Conservation (phyloP, 2,888 invertebrate species). For the Acanthosepion pharaonis region DNA sequence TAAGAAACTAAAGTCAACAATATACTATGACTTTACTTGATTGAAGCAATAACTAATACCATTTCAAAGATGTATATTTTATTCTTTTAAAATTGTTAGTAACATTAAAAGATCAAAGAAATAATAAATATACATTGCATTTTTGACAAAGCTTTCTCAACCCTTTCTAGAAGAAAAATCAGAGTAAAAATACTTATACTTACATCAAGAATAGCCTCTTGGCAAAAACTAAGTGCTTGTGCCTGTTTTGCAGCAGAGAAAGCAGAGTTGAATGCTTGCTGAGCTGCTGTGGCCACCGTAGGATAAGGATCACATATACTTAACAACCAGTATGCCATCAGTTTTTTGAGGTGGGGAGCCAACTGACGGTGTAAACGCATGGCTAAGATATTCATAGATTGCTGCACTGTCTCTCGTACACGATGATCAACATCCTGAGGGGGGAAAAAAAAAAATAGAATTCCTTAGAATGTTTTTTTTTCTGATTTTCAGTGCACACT, state of each 20-base stretch:
- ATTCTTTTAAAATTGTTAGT: too few relatives aligned
- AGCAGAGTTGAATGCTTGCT: slow-evolving; percentile 81
- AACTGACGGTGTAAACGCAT: slow-evolving; percentile 83
- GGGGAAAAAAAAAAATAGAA: not conserved
- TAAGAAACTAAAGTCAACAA: too few relatives aligned
- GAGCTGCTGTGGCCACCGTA: slow-evolving; percentile 85
- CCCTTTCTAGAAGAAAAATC: too few relatives aligned
- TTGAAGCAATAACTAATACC: not conserved
- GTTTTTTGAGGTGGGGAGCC: slow-evolving; percentile 85
- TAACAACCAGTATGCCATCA: slow-evolving; percentile 88
- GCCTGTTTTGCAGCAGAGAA: slow-evolving; percentile 86
- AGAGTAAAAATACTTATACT: slow-evolving; percentile 47
- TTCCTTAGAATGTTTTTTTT: too few relatives aligned
- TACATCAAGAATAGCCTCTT: slow-evolving; percentile 83
- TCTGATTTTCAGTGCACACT: too few relatives aligned
- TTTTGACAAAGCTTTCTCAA: too few relatives aligned
- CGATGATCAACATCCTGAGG: slow-evolving; percentile 84
- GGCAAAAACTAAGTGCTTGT: slow-evolving; percentile 88
- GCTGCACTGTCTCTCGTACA: slow-evolving; percentile 86
- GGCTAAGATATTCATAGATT: slow-evolving; percentile 81
- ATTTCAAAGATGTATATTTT: too few relatives aligned
- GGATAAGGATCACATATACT: slow-evolving; percentile 89
- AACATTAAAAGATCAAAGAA: too few relatives aligned
- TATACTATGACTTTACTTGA: not conserved
- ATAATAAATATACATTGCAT: too few relatives aligned